A percentile compares a stretch with the other conserved stretches of the same genome.
Evolutionary conservation across 2,797 vertebrate species (phyloP).

Genomic region (Leucoraja ocellata): DNA sequence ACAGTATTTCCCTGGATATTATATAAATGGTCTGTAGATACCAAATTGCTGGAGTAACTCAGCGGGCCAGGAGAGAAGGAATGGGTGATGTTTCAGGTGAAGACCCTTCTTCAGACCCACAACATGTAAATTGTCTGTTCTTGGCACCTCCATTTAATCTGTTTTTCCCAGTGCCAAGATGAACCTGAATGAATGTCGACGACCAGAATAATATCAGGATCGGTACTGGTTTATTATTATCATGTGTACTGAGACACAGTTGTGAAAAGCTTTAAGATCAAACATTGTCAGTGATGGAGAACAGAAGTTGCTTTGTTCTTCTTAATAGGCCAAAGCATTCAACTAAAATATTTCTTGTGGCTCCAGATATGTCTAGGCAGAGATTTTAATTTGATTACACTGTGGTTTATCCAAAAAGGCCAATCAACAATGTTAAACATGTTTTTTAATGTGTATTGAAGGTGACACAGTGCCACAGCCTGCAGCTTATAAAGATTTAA

Average conservation of each 20-base stretch:
- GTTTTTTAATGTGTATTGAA: not conserved
- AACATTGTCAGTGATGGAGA: not conserved
- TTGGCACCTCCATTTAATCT: not conserved
- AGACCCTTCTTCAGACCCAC: too few species aligned
- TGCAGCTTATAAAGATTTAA: not conserved
- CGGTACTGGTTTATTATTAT: too few species aligned
- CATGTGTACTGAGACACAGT: too few species aligned
- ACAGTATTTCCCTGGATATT: not conserved
- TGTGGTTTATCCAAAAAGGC: not conserved
- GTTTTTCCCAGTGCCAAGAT: not conserved
- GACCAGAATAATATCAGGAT: not conserved
- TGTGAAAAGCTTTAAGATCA: not conserved
- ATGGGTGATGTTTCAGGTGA: too few species aligned
- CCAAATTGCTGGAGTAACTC: too few species aligned
- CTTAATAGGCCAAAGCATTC: not conserved
- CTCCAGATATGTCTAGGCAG: constrained; percentile 1
- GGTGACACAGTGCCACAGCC: not conserved
- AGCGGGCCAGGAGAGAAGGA: too few species aligned
- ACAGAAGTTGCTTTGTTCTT: not conserved
- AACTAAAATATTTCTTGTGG: constrained; percentile 1
- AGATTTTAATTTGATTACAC: constrained; percentile 19
- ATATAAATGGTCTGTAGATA: not conserved
- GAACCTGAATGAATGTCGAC: not conserved
- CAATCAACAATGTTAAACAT: not conserved
- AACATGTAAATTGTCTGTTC: not conserved